Evolutionary conservation across 2,888 invertebrate genomes (phyloP), one percentile per base, ranked within the genome.

Genomic region (Yponomeuta evonymella): DNA sequence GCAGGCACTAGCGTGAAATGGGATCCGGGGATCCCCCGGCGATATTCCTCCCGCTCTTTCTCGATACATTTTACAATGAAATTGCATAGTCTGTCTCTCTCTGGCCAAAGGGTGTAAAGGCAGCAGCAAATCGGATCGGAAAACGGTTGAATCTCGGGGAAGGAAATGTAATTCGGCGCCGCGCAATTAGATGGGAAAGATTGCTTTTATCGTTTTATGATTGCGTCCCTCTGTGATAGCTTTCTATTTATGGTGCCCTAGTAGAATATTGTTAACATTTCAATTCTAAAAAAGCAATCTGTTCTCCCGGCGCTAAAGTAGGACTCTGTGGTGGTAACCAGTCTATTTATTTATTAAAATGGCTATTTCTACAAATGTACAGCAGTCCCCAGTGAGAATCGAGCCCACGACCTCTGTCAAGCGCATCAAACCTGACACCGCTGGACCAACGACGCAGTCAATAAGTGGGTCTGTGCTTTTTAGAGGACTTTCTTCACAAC

Each of bases 1-100:
- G 64, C 64, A 30, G 30, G 30, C 64, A 64, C 30, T 64, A 30
- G 64, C 64, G 64, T 30, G 64, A 64, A 64, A 64, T 64, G 64
- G 64, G 30, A 23, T 64, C 64, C 64, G 23, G 23, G 10, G 10
- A 64, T 23, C 30, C 29, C 23, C 64, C 64, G 51, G 51, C 12
- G 51, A 1, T 15, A 58, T 15, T 15, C 15, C 51, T 58, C 51
- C 51, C 51, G 51, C 51, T 58, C 51, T 58, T 15, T 58, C 51
- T 58, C 51, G 51, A 58, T 58, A 58, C 51, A 58, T 15, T 58
- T 58, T 15, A 58, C 51, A 15, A 58, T 58, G 12, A 15, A 58
- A 58, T 58, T 58, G 51, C 43, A 43, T 58, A 58, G 51, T 58
- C 51, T 58, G 15, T 58, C 51, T 58, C 51, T 1, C 51, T 58